phyloP scores from a whole-genome alignment of 1,140 invertebrate genomes.

The Brachionus paranguensis region DNA sequence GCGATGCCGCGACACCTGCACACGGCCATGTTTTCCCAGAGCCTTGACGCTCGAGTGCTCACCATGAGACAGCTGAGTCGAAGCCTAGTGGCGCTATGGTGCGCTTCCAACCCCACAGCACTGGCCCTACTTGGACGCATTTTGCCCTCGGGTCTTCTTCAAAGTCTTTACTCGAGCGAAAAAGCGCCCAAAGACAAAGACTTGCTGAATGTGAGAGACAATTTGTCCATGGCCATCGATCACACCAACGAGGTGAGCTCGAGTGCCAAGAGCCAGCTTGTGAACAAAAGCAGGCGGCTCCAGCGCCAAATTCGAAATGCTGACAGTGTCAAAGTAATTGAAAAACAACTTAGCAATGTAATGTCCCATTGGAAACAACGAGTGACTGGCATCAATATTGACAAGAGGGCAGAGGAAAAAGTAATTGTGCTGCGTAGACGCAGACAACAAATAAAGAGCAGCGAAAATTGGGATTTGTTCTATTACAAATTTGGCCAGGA shows the following conservation, averaged over 20 bases:
- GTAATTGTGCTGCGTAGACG: constrained; percentile 74
- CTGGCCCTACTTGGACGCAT: constrained; percentile 79
- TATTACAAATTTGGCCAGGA: constrained; percentile 92
- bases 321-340: constrained; percentile 1
- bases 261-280: neutral
- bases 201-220: constrained; percentile 67
- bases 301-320: constrained; percentile 15
- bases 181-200: constrained; percentile 65
- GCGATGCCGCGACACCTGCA: constrained; percentile 86
- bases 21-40: constrained; percentile 78
- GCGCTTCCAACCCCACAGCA: constrained; percentile 84
- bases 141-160: constrained; percentile 77
- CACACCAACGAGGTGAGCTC: constrained; percentile 1
- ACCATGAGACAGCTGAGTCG: constrained; percentile 81
- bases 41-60: constrained; percentile 65
- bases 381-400: neutral
- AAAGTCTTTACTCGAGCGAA: constrained; percentile 79
- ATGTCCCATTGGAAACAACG: constrained; percentile 33
- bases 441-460: constrained; percentile 80
- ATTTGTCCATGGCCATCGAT: constrained; percentile 74
- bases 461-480: constrained; percentile 77
- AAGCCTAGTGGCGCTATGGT: constrained; percentile 94
- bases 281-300: neutral
- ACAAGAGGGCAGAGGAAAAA: neutral
- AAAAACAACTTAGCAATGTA: constrained; percentile 35